These are phyloP conservation scores for Drosophila paucipuncta DNA, from an alignment of 2,888 invertebrate species.

Conservation along the genomic window DNA sequence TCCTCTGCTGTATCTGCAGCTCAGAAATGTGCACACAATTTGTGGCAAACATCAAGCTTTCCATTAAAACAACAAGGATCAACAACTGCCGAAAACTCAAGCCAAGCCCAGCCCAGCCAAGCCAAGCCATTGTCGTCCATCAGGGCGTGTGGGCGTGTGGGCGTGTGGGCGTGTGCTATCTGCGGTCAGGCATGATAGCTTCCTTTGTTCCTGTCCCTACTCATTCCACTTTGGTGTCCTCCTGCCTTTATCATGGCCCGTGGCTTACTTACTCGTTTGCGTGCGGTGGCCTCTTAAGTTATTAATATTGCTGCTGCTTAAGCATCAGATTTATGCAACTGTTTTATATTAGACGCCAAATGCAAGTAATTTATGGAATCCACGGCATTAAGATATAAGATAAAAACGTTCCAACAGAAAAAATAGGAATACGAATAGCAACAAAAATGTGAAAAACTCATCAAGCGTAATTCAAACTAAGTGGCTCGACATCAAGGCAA, in stretches of 20 bases:
- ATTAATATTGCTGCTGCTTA: conserved; percentile 46
- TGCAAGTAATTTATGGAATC: conserved; percentile 65
- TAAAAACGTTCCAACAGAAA: conserved; percentile 32
- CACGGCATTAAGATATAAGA: conserved; percentile 48
- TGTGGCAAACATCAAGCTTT: not conserved
- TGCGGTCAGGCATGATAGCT: conserved; percentile 35
- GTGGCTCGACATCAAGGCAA: conserved; percentile 75
- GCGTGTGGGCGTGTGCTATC: conserved; percentile 54
- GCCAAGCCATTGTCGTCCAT: conserved; percentile 26
- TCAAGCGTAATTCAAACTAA: conserved; percentile 64
- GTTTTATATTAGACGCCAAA: conserved; percentile 42
- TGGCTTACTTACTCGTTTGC: conserved; percentile 18
- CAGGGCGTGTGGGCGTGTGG: conserved; percentile 47
- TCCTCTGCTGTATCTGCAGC: conserved; percentile 8
- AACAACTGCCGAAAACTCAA: conserved; percentile 23
- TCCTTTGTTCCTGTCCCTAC: conserved; percentile 2
- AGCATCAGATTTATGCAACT: conserved; percentile 71
- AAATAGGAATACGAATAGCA: not conserved
- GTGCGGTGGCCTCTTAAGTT: conserved; percentile 33
- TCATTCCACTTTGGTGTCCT: not conserved
- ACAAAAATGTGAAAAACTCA: conserved; percentile 54
- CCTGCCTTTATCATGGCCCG: not conserved
- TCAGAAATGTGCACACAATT: conserved; percentile 7
- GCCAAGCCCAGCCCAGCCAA: conserved; percentile 2
- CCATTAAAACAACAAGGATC: not conserved